These are phyloP conservation scores for Lymantria monacha DNA, from an alignment of 2,888 invertebrate species.

Conservation along the genomic window DNA sequence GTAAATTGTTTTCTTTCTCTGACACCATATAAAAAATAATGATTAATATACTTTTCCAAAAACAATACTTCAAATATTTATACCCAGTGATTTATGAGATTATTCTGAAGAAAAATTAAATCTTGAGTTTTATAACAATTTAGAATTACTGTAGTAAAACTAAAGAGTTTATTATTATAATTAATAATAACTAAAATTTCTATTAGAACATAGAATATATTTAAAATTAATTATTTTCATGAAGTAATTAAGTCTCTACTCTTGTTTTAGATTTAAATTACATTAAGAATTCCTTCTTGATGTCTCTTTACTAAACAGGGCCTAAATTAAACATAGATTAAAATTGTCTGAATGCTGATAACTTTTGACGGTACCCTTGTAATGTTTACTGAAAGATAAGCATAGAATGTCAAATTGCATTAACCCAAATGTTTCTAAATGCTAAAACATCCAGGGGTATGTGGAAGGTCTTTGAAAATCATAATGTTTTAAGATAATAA, in stretches of 20 bases:
- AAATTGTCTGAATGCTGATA: slow-evolving; percentile 17
- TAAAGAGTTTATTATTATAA: no score
- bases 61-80: no score
- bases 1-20: no score
- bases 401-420: neutral
- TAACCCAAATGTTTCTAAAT: neutral
- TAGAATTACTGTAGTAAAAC: no score
- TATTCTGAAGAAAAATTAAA: no score
- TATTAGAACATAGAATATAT: no score
- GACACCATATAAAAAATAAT: no score
- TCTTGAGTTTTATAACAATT: no score
- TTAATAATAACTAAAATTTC: no score
- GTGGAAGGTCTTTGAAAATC: neutral
- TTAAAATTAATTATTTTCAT: neutral
- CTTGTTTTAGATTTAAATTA: slow-evolving; percentile 12
- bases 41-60: no score
- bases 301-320: slow-evolving; percentile 12
- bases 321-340: slow-evolving; percentile 26
- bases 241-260: neutral
- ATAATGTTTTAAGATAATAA: neutral
- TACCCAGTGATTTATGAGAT: no score
- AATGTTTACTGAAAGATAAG: neutral
- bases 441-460: neutral
- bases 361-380: slow-evolving; percentile 8
- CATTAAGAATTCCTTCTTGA: slow-evolving; percentile 4